Conservation (phyloP, 2,888 invertebrate genomes). For the Oscheius onirici region DNA sequence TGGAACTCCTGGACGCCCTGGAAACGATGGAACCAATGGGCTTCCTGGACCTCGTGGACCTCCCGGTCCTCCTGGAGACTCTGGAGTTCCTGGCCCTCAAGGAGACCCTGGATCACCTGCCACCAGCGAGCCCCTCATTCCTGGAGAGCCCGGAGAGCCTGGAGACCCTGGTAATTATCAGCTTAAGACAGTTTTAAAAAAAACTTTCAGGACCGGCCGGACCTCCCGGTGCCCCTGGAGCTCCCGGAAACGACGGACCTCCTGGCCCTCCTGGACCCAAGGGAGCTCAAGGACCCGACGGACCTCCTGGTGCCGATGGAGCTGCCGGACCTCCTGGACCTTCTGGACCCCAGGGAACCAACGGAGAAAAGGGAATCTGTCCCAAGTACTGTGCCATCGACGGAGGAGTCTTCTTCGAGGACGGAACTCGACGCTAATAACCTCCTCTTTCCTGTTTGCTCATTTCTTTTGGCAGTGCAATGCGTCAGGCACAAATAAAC, state of each 20-base stretch:
- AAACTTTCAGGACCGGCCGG: conserved; percentile 34
- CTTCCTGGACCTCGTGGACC: conserved; percentile 47
- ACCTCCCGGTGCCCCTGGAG: conserved; percentile 58
- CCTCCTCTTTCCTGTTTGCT: conserved; percentile 15
- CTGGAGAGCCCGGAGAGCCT: conserved; percentile 45
- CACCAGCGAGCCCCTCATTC: conserved; percentile 59
- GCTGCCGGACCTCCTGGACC: conserved; percentile 31
- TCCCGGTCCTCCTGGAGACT: conserved; percentile 52
- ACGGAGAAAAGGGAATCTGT: conserved; percentile 60
- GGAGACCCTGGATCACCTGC: conserved; percentile 62
- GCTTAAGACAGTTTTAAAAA: neutral
- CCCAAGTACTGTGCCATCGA: conserved; percentile 61
- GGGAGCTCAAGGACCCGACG: conserved; percentile 54
- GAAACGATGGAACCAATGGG: conserved; percentile 55
- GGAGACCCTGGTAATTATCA: conserved; percentile 21
- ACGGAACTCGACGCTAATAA: conserved; percentile 66
- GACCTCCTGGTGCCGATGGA: conserved; percentile 33
- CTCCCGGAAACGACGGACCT: conserved; percentile 58
- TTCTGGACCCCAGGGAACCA: conserved; percentile 26
- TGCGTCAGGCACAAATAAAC: conserved; percentile 27
- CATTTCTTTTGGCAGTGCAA: conserved; percentile 22
- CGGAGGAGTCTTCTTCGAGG: conserved; percentile 70
- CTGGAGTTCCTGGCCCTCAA: conserved; percentile 61
- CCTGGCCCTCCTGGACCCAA: conserved; percentile 65
- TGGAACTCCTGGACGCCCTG: conserved; percentile 62